Evolutionary conservation across 2,888 invertebrate genomes (phyloP), one percentile per base, ranked within the genome.

Genomic region (Cantharis rufa): DNA sequence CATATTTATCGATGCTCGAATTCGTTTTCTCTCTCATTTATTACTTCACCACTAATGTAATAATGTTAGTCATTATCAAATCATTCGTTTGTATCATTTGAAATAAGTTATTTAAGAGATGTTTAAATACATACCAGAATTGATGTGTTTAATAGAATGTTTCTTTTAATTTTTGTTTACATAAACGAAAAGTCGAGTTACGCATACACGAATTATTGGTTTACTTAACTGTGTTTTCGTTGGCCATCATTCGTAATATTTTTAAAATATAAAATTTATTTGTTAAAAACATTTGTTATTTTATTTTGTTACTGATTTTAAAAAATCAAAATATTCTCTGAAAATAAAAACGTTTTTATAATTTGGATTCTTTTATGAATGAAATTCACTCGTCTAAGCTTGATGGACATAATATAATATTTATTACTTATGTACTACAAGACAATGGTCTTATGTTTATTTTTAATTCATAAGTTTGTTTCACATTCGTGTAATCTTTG

Each of bases 1-100:
- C 71, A 70, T 70, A 62, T 71, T 77, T 71, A 70, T 69, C 21
- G 64, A 64, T 15, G 27, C 76, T 78, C 62, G 71, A 74, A 76
- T 78, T 78, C 62, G 32, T 27, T 74, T 28, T 74, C 63, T 16
- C 9, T 74, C 32, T 21, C 64, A 64, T 75, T 66, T 69, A 69
- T 62, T 61, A 69, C n/a, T 74, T 74, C 70, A 32, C 15, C 24
- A 24, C 24, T 64, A 10, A 62, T 62, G 21, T 16, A 21, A 16
- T n/a, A 66, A 69, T 61, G 32, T 61, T 48, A 15, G 73, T 68
- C 62, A 28, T 28, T 32, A 32, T 32, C 32, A 32, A 32, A 32
- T 32, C 32, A 32, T 32, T 32, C 32, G 32, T 32, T 32, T 32
- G 4, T 32, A 32, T 32, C 32, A 32, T 13, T 32, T 32, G 32